Percentiles rank a stretch among this genome's conserved stretches.
These are phyloP conservation scores for Cisticola juncidis DNA, from an alignment of 2,113 vertebrate genomes.

Conservation along the genomic window DNA sequence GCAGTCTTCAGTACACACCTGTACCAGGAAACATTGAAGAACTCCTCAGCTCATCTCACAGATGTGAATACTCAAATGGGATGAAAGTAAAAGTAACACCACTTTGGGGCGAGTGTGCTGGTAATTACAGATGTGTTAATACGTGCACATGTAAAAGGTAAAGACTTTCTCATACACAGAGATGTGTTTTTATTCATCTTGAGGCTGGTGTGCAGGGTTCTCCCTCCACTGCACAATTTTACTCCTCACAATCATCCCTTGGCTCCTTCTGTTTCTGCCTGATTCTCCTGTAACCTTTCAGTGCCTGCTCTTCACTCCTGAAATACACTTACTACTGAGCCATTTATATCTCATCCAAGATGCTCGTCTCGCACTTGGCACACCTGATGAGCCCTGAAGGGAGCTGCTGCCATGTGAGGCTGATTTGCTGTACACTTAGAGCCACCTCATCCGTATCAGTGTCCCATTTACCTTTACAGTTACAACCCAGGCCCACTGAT, in stretches of 20 bases:
- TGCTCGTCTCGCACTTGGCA: not conserved
- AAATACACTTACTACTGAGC: not conserved
- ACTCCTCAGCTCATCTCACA: not conserved
- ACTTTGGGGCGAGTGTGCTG: not conserved
- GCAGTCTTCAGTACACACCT: not conserved
- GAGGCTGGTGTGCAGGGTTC: not conserved
- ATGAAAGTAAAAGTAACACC: not conserved
- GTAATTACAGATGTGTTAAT: not conserved
- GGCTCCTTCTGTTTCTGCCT: not conserved
- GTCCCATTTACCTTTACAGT: conserved; percentile 26
- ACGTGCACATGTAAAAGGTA: not conserved
- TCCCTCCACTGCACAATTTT: not conserved
- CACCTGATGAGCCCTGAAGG: not conserved
- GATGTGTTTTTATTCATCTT: not conserved
- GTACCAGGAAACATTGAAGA: not conserved
- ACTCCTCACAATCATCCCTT: not conserved
- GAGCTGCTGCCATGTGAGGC: not conserved
- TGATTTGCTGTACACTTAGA: not conserved
- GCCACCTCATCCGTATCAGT: not conserved
- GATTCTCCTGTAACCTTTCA: not conserved
- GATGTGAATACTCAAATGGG: not conserved
- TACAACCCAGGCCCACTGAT: not conserved
- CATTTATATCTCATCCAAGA: not conserved
- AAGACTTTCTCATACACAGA: not conserved
- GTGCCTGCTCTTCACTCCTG: not conserved